Evolutionary conservation across 2,113 vertebrate species (phyloP).

Genomic region (Phainopepla nitens): DNA sequence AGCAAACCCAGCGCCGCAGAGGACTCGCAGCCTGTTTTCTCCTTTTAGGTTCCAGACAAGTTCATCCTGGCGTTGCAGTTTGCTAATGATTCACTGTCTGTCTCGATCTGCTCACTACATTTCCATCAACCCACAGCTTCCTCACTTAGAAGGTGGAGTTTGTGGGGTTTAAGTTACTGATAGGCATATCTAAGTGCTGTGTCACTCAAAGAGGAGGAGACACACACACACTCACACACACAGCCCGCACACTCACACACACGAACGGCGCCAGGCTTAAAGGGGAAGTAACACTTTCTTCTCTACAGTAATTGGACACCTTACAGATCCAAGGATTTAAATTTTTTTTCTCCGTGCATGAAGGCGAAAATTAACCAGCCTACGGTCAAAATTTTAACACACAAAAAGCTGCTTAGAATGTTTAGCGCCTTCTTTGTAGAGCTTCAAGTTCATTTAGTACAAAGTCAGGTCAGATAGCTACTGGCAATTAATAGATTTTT

Average conservation of each 20-base stretch:
- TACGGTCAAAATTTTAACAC: not conserved
- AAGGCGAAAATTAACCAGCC: not conserved
- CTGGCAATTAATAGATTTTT: not conserved
- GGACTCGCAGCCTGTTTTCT: conserved; percentile 52
- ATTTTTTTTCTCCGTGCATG: not conserved
- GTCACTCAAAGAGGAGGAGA: conserved; percentile 83
- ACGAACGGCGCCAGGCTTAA: conserved; percentile 72
- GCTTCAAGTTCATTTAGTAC: not conserved
- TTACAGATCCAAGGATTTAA: not conserved
- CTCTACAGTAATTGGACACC: not conserved
- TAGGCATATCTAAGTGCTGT: conserved; percentile 82
- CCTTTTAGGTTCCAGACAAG: conserved; percentile 79
- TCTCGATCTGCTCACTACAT: conserved; percentile 80
- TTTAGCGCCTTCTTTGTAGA: not conserved
- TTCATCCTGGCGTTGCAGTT: conserved; percentile 80
- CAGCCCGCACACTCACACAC: not conserved
- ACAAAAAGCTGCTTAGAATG: not conserved
- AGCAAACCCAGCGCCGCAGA: conserved; percentile 59
- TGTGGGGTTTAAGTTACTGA: conserved; percentile 80
- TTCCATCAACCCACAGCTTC: conserved; percentile 81
- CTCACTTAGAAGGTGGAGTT: conserved; percentile 84
- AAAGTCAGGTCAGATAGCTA: not conserved
- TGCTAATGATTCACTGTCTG: conserved; percentile 78
- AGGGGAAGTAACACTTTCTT: conserved; percentile 71
- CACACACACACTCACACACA: conserved; percentile 56